Base-by-base conservation (phyloP, 2,888 invertebrate genomes). In the Tetropium fuscum region DNA sequence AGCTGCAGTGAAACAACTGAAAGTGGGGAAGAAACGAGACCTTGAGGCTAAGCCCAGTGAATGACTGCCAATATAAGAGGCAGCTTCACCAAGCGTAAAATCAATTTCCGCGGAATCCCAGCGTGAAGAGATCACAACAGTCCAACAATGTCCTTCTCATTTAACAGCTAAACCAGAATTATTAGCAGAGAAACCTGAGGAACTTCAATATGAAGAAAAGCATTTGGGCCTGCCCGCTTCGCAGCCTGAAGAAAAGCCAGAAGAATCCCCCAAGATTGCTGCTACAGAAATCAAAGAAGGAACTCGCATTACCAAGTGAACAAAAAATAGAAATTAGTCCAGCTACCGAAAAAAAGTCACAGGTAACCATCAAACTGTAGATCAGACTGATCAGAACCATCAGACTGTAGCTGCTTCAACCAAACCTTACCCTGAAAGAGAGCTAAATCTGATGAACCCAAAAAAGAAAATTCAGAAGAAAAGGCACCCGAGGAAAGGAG, bases 191-290 rank as follows among this genome's bases (percentile, higher is more conserved):
- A 66, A 68, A 55, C 58, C 81, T 22, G 71, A 15, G 80, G 81
- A 48, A 78, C 81, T n/a, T n/a, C n/a, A n/a, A n/a, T n/a, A n/a
- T 51, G 68, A 71, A 61, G 73, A 81, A 60, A 83, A 82, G 69
- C 82, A 83, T 60, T 71, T 79, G 36, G 83, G 84, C 53, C 66
- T 81, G 13, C 75, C 77, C 3, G 75, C 82, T 1, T 75, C 74
- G 15, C 66, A 64, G 58, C 71, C 77, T 1, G 74, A 75, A 47
- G 73, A 74, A 45, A 67, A 68, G 59, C 60, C 62, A 1, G 62
- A 56, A 13, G 55, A 64, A 15, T 34, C 56, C n/a, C 58, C 61
- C 16, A 59, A 59, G 22, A 47, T 53, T 7, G 63, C 58, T 7
- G 72, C 70, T 13, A 64, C 72, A 13, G 71, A 69, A 22, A 64